phyloP scores from a whole-genome alignment of 2,113 vertebrate genomes.

The Suncus etruscus region DNA sequence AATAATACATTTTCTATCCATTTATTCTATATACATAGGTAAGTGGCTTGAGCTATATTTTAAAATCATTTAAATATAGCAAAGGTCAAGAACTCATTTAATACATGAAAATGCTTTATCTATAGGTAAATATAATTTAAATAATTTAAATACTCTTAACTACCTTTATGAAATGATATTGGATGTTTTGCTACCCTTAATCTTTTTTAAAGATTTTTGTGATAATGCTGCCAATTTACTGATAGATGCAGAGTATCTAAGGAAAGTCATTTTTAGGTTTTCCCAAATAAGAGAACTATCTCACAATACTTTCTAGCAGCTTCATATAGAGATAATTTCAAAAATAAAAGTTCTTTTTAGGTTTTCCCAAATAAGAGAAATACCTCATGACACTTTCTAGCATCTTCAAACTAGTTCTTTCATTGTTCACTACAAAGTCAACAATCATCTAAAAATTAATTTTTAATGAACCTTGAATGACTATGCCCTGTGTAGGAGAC shows the following conservation, averaged over 20 bases:
- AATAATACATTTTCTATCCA: too few relatives aligned
- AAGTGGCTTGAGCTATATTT: too few relatives aligned
- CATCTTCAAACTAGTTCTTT: conserved; percentile 19
- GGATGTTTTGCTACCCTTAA: too few relatives aligned
- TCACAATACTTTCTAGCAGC: conserved; percentile 10
- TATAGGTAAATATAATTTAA: too few relatives aligned
- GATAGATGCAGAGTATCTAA: background rate
- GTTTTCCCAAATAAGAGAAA: conserved; percentile 24
- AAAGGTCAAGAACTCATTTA: too few relatives aligned
- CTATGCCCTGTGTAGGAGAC: background rate
- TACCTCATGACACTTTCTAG: conserved; percentile 3
- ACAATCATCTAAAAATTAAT: conserved; percentile 31
- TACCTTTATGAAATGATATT: too few relatives aligned
- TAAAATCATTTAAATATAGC: too few relatives aligned
- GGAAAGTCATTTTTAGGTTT: background rate
- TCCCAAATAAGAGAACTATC: conserved; percentile 15
- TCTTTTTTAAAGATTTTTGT: too few relatives aligned
- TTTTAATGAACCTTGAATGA: conserved; percentile 32
- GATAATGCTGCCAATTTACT: too few relatives aligned
- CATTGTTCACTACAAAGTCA: conserved; percentile 19
- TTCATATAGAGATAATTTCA: background rate
- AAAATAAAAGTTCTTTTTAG: background rate
- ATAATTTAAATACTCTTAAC: too few relatives aligned
- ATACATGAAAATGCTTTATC: too few relatives aligned
- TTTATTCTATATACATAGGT: too few relatives aligned